phyloP scores from a whole-genome alignment of 2,888 invertebrate genomes.

The Catocala nupta region DNA sequence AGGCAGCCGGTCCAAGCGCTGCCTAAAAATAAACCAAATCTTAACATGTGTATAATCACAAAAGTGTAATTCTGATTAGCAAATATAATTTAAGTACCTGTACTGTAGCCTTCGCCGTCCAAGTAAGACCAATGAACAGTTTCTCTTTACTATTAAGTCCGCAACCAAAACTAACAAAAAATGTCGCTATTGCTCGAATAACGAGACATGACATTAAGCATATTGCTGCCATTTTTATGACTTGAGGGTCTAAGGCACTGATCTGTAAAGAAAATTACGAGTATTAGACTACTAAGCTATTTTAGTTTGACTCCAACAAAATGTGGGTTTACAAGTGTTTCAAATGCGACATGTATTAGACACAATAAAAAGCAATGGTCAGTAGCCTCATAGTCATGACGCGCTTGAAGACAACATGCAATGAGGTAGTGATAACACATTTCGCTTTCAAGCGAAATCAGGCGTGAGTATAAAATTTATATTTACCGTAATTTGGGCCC shows the following conservation, averaged over 20 bases:
- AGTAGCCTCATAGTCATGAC: no score
- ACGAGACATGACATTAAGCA: conserved; percentile 88
- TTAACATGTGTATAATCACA: background rate
- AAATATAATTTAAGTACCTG: conserved; percentile 86
- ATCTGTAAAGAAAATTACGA: conserved; percentile 60
- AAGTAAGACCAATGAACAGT: conserved; percentile 93
- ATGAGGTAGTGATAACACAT: background rate
- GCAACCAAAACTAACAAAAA: conserved; percentile 89
- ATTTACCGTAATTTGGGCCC: conserved; percentile 92
- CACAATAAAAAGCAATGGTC: no score
- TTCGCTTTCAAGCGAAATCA: no score
- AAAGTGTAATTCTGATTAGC: background rate
- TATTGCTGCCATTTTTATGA: conserved; percentile 89
- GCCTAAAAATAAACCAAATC: conserved; percentile 80
- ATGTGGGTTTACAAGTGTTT: no score
- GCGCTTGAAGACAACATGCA: no score
- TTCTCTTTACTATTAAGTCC: conserved; percentile 93
- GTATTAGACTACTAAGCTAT: no score
- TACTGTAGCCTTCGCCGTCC: conserved; percentile 97
- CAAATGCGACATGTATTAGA: no score
- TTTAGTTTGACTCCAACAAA: no score
- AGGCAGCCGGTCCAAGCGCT: conserved; percentile 90
- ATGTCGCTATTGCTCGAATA: conserved; percentile 88
- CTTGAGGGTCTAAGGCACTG: conserved; percentile 87
- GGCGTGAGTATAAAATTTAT: no score